A percentile compares a stretch with the other conserved stretches of the same genome.
Conservation (phyloP, 2,797 vertebrate species). For the Amblyopsis hoosieri region DNA sequence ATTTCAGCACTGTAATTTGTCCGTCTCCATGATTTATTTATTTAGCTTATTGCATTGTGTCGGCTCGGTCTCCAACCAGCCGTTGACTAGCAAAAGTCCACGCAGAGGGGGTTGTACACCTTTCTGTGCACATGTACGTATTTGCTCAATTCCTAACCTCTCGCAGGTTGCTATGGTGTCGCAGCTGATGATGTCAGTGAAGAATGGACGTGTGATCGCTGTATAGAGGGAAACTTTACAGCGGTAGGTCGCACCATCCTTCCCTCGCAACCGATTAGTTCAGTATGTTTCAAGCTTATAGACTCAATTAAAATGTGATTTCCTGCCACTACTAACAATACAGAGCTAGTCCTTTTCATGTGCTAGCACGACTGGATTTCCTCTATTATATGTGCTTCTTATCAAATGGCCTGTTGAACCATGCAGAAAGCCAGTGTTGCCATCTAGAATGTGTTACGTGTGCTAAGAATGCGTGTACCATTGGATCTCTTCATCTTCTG, state of each 20-base stretch:
- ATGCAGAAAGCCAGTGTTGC: background rate
- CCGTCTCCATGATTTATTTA: background rate
- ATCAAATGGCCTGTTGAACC: too few relatives aligned
- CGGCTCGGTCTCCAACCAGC: background rate
- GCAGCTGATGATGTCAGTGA: slow-evolving; percentile 80
- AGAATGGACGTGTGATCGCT: slow-evolving; percentile 92
- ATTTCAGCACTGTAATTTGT: background rate
- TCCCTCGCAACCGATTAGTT: background rate
- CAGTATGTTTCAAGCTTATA: too few relatives aligned
- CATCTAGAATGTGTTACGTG: background rate
- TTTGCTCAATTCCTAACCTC: slow-evolving; percentile 6
- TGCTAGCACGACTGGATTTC: background rate
- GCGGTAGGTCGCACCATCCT: slow-evolving; percentile 82
- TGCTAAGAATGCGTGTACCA: background rate
- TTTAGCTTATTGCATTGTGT: background rate
- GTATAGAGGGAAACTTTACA: slow-evolving; percentile 82
- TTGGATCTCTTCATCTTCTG: slow-evolving; percentile 14
- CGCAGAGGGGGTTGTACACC: background rate
- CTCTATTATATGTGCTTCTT: background rate
- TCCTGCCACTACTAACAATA: too few relatives aligned
- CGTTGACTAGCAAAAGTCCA: background rate
- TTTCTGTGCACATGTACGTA: background rate
- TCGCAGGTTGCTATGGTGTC: slow-evolving; percentile 92
- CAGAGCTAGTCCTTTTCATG: too few relatives aligned
- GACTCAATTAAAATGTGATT: too few relatives aligned